A percentile compares a stretch with the other conserved stretches of the same genome.
phyloP scores from a whole-genome alignment of 2,888 invertebrate genomes.

The Monopis laevigella region DNA sequence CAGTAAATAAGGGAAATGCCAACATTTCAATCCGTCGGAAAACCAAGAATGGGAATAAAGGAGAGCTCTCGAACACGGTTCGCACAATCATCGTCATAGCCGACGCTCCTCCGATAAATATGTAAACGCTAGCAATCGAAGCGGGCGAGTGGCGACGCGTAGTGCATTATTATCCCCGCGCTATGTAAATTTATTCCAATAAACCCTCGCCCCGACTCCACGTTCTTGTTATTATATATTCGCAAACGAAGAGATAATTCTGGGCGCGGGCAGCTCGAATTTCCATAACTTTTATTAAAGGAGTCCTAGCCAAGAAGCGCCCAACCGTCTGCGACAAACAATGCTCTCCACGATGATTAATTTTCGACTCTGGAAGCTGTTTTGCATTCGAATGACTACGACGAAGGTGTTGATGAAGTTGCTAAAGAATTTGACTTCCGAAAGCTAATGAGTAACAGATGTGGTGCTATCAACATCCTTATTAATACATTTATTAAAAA shows the following conservation, averaged over 20 bases:
- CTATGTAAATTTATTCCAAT: constrained; percentile 67
- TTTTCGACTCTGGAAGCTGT: constrained; percentile 51
- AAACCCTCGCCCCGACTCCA: constrained; percentile 42
- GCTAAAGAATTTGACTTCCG: constrained; percentile 20
- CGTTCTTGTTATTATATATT: constrained; percentile 62
- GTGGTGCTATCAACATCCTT: too few species aligned
- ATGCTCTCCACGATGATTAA: constrained; percentile 52
- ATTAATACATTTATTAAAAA: too few species aligned
- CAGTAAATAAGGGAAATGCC: constrained; percentile 2
- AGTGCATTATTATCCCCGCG: constrained; percentile 47
- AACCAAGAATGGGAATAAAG: constrained; percentile 21
- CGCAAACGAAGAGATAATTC: constrained; percentile 65
- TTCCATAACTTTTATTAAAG: constrained; percentile 67
- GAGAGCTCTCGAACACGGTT: constrained; percentile 27
- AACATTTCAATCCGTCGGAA: constrained; percentile 6
- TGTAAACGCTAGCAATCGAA: constrained; percentile 58
- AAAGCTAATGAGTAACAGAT: constrained; percentile 15
- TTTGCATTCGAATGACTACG: constrained; percentile 52
- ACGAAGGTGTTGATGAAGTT: constrained; percentile 31
- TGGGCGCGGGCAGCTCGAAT: constrained; percentile 50
- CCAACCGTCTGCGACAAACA: constrained; percentile 41
- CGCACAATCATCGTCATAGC: constrained; percentile 33
- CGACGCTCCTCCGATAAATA: constrained; percentile 39
- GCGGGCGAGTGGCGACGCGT: constrained; percentile 28
- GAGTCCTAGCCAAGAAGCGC: constrained; percentile 34